A percentile compares a stretch with the other conserved stretches of the same genome.
Evolutionary conservation across 30 jellyfish, hydroid and myxozoan species (phyloP).

Genomic region (Cassiopea xamachana): DNA sequence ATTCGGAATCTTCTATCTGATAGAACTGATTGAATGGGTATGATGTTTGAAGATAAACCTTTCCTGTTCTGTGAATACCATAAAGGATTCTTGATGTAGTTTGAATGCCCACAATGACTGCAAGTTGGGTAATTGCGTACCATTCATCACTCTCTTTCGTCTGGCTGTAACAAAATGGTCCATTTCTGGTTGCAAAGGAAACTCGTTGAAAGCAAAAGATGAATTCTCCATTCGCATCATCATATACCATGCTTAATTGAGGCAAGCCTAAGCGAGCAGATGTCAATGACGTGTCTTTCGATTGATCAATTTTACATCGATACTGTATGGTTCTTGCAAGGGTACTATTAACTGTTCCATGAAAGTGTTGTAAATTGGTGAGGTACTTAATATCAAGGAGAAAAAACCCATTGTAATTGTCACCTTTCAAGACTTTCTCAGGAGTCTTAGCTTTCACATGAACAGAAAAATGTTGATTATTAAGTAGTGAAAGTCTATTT

Average conservation of each 20-base stretch:
- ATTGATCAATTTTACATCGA: not conserved
- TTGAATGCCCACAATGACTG: not conserved
- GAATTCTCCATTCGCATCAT: conserved; percentile 35
- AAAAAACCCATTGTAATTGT: not conserved
- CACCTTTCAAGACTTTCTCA: not conserved
- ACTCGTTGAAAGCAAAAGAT: not conserved
- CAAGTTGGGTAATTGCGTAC: not conserved
- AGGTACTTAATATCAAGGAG: conserved; percentile 25
- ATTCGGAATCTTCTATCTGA: conserved; percentile 10
- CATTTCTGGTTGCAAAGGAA: not conserved
- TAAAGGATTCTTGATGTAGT: not conserved
- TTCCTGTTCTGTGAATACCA: conserved; percentile 1
- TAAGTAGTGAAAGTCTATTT: not conserved
- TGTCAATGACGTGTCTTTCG: not conserved
- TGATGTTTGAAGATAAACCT: not conserved
- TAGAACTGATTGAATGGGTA: not conserved
- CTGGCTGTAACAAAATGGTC: not conserved
- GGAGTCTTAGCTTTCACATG: conserved; percentile 9
- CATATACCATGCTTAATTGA: conserved; percentile 32
- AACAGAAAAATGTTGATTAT: not conserved
- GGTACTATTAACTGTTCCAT: conserved; percentile 17
- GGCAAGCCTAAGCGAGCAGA: conserved; percentile 4
- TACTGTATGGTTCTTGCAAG: not conserved
- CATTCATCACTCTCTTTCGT: not conserved
- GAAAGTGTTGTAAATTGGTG: conserved; percentile 26